A percentile compares a stretch with the other conserved stretches of the same genome.
Evolutionary conservation across 2,113 vertebrate genomes (phyloP).

Genomic region (Nyctibius bracteatus): DNA sequence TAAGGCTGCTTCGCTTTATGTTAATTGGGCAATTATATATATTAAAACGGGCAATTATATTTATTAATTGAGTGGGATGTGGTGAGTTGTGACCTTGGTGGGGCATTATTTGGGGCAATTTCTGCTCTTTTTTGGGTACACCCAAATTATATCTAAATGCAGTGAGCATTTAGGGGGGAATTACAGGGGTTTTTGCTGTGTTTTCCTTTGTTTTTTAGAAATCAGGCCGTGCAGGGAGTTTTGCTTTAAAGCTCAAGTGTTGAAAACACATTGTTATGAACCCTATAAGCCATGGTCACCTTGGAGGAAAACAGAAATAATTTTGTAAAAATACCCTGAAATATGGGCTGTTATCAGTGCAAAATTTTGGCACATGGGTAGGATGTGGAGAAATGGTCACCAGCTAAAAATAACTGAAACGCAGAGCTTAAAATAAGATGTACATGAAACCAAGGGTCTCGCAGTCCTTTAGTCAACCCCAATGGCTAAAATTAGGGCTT

Average conservation of each 20-base stretch:
- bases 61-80: not conserved
- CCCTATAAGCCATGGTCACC: not conserved
- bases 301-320: not conserved
- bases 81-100: not conserved
- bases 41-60: not conserved
- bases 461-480: not conserved
- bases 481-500: conserved; percentile 25
- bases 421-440: not conserved
- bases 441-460: not conserved
- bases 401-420: conserved; percentile 43
- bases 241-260: not conserved
- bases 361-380: not conserved
- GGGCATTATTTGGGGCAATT: not conserved
- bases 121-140: not conserved
- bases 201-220: not conserved
- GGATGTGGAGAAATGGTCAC: not conserved
- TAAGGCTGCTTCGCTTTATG: conserved; percentile 35
- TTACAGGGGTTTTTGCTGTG: not conserved
- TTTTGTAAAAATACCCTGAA: conserved; percentile 14
- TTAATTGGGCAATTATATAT: not conserved
- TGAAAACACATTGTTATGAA: not conserved
- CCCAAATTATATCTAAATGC: not conserved
- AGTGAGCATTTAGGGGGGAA: not conserved
- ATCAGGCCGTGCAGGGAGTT: not conserved
- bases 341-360: not conserved